phyloP scores from a whole-genome alignment of 2,113 vertebrate species.

The Naja naja region DNA sequence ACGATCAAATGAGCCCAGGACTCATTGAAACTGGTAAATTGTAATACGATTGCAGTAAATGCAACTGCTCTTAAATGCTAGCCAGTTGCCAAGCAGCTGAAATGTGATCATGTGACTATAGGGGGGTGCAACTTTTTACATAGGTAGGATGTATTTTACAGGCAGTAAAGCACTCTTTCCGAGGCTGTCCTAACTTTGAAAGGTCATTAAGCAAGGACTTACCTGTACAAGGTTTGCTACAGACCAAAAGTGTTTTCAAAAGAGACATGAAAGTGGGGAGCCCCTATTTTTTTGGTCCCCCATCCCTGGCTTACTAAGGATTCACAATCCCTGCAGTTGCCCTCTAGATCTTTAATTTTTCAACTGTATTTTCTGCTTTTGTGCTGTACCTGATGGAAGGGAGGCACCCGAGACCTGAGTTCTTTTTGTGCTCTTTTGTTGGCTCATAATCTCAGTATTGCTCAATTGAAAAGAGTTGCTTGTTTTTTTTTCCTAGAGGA shows the following conservation, averaged over 20 bases:
- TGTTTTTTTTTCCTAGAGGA: neutral
- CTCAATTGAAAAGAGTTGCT: neutral
- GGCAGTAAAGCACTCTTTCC: neutral
- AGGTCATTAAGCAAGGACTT: neutral
- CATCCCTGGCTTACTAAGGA: neutral
- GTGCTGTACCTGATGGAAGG: neutral
- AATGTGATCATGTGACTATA: no score
- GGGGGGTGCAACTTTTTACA: neutral
- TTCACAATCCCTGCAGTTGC: neutral
- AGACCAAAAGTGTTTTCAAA: neutral
- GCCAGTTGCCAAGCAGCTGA: no score
- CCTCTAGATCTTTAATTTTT: neutral
- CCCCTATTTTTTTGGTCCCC: neutral
- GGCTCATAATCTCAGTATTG: neutral
- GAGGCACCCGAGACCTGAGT: neutral
- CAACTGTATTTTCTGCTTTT: neutral
- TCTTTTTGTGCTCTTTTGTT: neutral
- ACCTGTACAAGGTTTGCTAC: neutral
- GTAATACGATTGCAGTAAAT: no score
- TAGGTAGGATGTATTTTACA: neutral
- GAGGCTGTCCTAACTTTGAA: neutral
- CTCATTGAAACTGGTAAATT: no score
- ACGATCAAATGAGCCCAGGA: no score
- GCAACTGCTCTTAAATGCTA: no score
- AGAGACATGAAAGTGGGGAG: neutral